Base-by-base conservation (phyloP, 2,797 vertebrate species). In the Loriculus beryllinus region DNA sequence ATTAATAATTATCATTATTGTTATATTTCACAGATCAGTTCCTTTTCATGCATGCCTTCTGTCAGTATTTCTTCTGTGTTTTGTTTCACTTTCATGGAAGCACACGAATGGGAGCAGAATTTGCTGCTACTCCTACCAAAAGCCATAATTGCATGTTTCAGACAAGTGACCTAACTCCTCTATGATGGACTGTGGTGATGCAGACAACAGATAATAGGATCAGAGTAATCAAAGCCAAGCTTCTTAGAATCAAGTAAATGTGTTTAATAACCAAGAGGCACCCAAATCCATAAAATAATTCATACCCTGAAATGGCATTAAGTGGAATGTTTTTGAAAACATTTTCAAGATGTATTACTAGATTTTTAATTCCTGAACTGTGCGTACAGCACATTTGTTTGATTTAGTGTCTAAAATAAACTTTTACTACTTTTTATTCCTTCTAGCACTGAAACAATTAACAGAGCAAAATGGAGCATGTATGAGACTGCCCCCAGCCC, bases 381-480 rank as follows among this genome's bases (percentile, higher is more conserved):
- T 65, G 69, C n/a, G 35, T 59, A 62, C 47, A 91, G 35, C 62
- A 78, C 85, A 91, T 96, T 92, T 78, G 65, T 56, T 88, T 94
- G 92, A 96, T 95, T 93, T 93, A 92, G 35, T 35, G 69, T 14
- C 69, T 92, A 83, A 92, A 94, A 93, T 89, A 90, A 91, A 89
- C 23, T 92, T 94, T 57, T 78, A 93, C 42, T 89, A 91, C 72
- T 90, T 93, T 75, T 90, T 82, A 82, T 88, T 88, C 78, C 62
- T 87, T 40, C 57, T 89, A 92, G 54, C 79, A 69, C 29, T 63
- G 65, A 94, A 77, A 93, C 45, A 86, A 89, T 92, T 92, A 89
- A 74, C 79, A 89, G 9, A 69, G 62, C 23, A 60, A 81, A 86
- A 88, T 28, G 25, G 16, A 79, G 52, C 72, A n/a, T 12, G 7